Evolutionary conservation across 2,113 vertebrate genomes (phyloP).

Genomic region (Rhabdornis inornatus): DNA sequence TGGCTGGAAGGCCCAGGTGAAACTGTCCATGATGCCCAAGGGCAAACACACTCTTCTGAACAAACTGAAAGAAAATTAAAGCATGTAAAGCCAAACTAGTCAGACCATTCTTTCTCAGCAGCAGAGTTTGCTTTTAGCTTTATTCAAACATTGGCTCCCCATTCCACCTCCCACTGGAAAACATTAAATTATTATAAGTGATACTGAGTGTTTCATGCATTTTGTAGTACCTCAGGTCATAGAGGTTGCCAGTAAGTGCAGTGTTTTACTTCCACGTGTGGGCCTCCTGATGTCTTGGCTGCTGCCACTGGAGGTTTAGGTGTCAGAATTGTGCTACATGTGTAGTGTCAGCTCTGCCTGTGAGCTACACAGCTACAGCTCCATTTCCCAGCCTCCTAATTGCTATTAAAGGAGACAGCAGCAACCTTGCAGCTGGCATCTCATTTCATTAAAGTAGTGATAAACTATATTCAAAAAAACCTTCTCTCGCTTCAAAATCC

Average conservation of each 20-base stretch:
- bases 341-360: conserved; percentile 34
- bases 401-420: conserved; percentile 53
- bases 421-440: conserved; percentile 20
- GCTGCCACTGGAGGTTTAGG: conserved; percentile 23
- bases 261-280: background rate
- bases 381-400: conserved; percentile 10
- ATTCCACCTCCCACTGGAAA: background rate
- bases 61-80: background rate
- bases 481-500: conserved; percentile 34
- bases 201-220: background rate
- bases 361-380: background rate
- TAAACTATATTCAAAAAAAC: conserved; percentile 50
- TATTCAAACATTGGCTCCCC: background rate
- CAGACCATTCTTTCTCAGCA: background rate
- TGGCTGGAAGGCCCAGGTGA: background rate
- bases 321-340: conserved; percentile 12
- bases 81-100: background rate
- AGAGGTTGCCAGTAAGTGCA: background rate
- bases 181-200: conserved; percentile 1
- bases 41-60: background rate
- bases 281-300: background rate
- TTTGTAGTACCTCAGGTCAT: background rate
- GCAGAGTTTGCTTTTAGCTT: background rate
- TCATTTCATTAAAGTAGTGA: conserved; percentile 49
- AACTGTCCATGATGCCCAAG: background rate